phyloP scores from a whole-genome alignment of 2,113 vertebrate species.

The Dascyllus trimaculatus region DNA sequence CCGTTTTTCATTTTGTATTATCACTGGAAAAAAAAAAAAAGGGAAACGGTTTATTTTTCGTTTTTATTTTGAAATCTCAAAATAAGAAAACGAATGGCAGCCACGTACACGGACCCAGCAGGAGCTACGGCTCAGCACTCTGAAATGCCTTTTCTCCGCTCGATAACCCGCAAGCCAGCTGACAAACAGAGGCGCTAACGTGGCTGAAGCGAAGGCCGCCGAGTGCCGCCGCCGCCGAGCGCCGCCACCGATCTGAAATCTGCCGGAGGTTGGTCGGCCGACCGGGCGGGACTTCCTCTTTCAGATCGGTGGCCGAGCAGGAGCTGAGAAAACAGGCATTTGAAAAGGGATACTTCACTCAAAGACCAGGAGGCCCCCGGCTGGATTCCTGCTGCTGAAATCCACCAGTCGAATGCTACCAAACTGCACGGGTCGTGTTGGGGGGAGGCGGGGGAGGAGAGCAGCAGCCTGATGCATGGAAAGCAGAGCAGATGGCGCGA shows the following conservation, averaged over 20 bases:
- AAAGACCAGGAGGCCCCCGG: conserved; percentile 73
- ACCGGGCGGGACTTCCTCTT: conserved; percentile 22
- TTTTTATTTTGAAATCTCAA: too few species aligned
- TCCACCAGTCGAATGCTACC: conserved; percentile 67
- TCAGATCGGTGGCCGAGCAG: conserved; percentile 52
- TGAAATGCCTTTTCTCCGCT: conserved; percentile 34
- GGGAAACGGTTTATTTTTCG: too few species aligned
- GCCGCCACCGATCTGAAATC: conserved; percentile 57
- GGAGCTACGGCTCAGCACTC: conserved; percentile 69
- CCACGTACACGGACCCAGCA: too few species aligned
- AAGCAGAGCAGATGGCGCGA: conserved; percentile 72
- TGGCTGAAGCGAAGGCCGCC: conserved; percentile 25
- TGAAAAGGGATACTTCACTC: conserved; percentile 70
- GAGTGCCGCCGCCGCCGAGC: conserved; percentile 12
- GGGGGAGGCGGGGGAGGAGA: conserved; percentile 22
- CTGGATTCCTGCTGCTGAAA: conserved; percentile 57
- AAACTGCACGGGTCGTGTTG: conserved; percentile 58
- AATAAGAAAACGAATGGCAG: too few species aligned
- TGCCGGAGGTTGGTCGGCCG: conserved; percentile 7
- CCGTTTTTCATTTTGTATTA: too few species aligned
- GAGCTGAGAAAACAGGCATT: conserved; percentile 45
- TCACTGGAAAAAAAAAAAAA: too few species aligned
- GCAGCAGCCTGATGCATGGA: conserved; percentile 50
- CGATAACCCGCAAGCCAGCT: conserved; percentile 19
- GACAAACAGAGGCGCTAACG: background rate